Conservation (phyloP, 2,888 invertebrate genomes). For the Anorthoa munda region DNA sequence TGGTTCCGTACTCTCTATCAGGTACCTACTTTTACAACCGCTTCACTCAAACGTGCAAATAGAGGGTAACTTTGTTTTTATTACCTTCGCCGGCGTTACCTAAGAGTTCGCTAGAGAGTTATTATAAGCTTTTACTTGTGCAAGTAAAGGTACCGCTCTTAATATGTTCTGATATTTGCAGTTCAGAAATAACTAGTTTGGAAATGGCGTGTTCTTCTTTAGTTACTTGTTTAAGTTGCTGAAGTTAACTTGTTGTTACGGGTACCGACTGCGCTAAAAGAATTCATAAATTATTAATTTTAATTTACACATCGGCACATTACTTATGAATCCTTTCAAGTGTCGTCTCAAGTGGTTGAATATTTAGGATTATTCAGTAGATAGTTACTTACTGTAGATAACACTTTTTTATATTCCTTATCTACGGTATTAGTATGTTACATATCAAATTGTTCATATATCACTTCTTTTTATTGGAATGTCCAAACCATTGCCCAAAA, state of each 20-base stretch:
- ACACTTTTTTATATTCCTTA: not conserved
- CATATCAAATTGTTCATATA: not conserved
- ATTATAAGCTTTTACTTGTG: conserved; percentile 28
- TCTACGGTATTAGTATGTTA: not conserved
- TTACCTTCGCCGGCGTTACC: conserved; percentile 30
- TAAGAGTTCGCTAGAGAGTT: conserved; percentile 30
- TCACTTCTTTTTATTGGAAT: not conserved
- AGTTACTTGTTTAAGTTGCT: not conserved
- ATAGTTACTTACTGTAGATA: not conserved
- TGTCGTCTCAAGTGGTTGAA: not conserved
- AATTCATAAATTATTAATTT: conserved; percentile 17
- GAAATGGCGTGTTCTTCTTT: not conserved
- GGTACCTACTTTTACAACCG: conserved; percentile 45
- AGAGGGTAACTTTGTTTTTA: conserved; percentile 55
- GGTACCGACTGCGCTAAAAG: not conserved
- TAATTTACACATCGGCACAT: not conserved
- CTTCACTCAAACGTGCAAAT: conserved; percentile 45
- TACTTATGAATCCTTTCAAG: conserved; percentile 7
- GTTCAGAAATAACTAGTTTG: conserved; percentile 1
- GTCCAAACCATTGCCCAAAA: not conserved
- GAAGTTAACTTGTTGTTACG: not conserved
- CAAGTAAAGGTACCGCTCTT: conserved; percentile 2
- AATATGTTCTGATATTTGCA: conserved; percentile 9
- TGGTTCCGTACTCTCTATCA: not conserved
- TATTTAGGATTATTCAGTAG: not conserved